Percentiles rank a stretch among this genome's conserved stretches.
Evolutionary conservation across 2,888 invertebrate genomes (phyloP).

Genomic region (Bursaphelenchus okinawaensis): DNA sequence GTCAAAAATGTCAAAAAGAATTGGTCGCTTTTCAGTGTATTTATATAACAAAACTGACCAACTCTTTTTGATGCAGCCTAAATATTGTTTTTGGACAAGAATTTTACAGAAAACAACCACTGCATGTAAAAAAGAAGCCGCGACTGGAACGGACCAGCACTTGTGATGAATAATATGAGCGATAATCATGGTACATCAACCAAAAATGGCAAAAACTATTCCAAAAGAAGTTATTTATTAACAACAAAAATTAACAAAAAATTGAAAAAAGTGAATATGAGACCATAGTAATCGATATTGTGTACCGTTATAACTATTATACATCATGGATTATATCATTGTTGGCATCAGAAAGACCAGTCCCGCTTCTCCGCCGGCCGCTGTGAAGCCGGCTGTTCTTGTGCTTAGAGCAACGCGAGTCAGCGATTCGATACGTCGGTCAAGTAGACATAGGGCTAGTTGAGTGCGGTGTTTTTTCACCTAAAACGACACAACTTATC

Average conservation of each 20-base stretch:
- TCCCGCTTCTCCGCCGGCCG: constrained; percentile 33
- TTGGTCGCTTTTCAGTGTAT: too few relatives aligned
- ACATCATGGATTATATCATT: constrained; percentile 18
- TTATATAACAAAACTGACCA: too few relatives aligned
- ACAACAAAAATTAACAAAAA: background rate
- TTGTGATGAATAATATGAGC: too few relatives aligned
- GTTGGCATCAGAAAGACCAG: constrained; percentile 35
- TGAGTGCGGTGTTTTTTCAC: constrained; percentile 9
- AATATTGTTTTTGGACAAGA: too few relatives aligned
- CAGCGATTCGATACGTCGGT: constrained; percentile 32
- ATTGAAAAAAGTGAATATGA: background rate
- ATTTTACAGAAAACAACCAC: too few relatives aligned
- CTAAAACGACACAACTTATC: constrained; percentile 10
- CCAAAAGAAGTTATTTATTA: background rate
- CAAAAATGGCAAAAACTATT: too few relatives aligned
- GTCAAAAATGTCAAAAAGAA: too few relatives aligned
- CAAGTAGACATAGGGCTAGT: constrained; percentile 23
- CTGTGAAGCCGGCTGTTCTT: constrained; percentile 20
- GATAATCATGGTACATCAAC: too few relatives aligned
- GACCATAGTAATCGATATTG: background rate
- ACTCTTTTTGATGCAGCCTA: too few relatives aligned
- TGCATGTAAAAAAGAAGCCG: too few relatives aligned
- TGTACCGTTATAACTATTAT: background rate
- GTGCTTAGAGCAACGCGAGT: constrained; percentile 30
- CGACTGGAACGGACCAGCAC: too few relatives aligned